Percentiles rank a stretch among this genome's conserved stretches.
These are phyloP conservation scores for Dysmachus trigonus DNA, from an alignment of 2,888 invertebrate genomes.

Conservation along the genomic window DNA sequence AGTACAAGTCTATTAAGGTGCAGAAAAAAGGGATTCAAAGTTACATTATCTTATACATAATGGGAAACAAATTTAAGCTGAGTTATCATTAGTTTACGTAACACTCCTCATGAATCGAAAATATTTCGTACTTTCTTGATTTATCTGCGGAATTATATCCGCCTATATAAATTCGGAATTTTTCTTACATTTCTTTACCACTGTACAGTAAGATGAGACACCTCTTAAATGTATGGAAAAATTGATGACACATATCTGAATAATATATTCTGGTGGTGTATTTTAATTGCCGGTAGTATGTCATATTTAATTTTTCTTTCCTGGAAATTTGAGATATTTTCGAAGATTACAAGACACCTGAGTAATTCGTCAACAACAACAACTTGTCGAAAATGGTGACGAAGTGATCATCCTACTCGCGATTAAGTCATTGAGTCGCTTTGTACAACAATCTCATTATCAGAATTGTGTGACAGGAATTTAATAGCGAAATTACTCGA, in stretches of 20 bases:
- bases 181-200: too few relatives aligned
- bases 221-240: background rate
- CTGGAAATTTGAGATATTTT: background rate
- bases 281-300: background rate
- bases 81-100: too few relatives aligned
- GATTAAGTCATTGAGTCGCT: background rate
- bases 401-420: background rate
- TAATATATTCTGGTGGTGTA: background rate
- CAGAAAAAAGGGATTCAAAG: too few relatives aligned
- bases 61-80: too few relatives aligned
- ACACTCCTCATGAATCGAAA: too few relatives aligned
- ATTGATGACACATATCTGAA: background rate
- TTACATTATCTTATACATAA: too few relatives aligned
- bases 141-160: too few relatives aligned
- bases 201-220: background rate
- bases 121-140: too few relatives aligned
- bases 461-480: conserved; percentile 6
- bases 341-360: background rate
- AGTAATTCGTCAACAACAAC: background rate
- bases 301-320: background rate
- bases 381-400: background rate
- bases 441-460: background rate
- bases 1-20: too few relatives aligned
- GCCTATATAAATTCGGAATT: too few relatives aligned
- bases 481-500: background rate